Base-by-base conservation (phyloP, 2,888 invertebrate species). In the Papilio protenor region DNA sequence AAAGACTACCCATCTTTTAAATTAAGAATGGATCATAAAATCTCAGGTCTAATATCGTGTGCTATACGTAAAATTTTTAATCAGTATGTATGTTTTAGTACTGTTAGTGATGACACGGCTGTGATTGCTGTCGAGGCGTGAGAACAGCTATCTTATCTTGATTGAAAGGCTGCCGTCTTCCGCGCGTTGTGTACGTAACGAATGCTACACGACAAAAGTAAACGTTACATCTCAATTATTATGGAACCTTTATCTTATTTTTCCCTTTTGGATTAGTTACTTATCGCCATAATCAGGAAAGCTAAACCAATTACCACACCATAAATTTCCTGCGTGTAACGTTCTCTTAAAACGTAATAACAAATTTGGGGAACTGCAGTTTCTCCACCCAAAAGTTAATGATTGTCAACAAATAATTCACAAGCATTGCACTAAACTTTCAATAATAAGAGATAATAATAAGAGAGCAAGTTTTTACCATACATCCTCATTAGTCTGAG, bases 91-190 rank as follows among this genome's bases (percentile, higher is more conserved):
- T 14, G 45, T 12, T 10, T 10, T 27, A n/a, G 57, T 47, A 61
- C 59, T 61, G 76, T 73, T 52, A 16, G 40, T 33, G 64, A n/a
- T 33, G 57, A 77, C 59, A 40, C 69, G 57, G 69, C 69, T 57
- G 73, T 73, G 74, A 73, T 77, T 59, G 49, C 69, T 74, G 69
- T 77, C 77, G 52, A 40, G 72, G 21, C 52, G 73, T 47, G 73
- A 70, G 74, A 77, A 66, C 73, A 49, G 21, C 59, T 74, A 77
- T 77, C 73, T 77, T 74, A 77, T 77, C 73, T 69, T 77, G 77
- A 77, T 77, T 77, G 73, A 77, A 77, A 77, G 73, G 55, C 73
- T 69, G 18, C 47, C 57, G 47, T 57, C 69, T 73, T 74, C 77
- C 73, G 57, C 33, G 27, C 45, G 33, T 33, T 59, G 69, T 77